Base-by-base conservation (phyloP, 64 coral and sea anemone species). In the Actinia equina region DNA sequence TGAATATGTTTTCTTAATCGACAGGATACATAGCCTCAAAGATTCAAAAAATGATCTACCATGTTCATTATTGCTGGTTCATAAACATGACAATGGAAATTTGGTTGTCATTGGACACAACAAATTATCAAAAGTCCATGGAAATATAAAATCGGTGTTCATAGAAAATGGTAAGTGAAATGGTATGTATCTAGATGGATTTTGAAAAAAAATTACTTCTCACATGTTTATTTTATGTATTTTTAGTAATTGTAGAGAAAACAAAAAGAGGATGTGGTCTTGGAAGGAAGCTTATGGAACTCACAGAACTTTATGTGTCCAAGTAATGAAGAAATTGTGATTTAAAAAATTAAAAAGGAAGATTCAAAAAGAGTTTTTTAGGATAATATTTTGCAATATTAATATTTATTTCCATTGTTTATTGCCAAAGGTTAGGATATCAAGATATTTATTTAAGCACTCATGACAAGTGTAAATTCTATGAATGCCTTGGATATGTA, bases 241-340 rank as follows among this genome's bases (percentile, higher is more conserved):
- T 83, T 82, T 49, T 45, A 98, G 95, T 98, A 43, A 56, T 98
- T 83, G 84, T 98, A 71, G 84, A 89, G 27, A 94, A 88, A 77
- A 25, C 43, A 44, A 77, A 46, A n/a, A 89, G 95, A 94, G 95
- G 95, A 12, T 44, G 23, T 89, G 95, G 95, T 27, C 85, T 98
- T 63, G 95, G 95, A 52, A 98, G 81, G 84, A 94, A 87, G 84
- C 89, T 98, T 42, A 98, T 98, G 95, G 83, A 92, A 60, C 27
- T 91, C 8, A 86, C 92, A 69, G 95, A 98, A 89, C 56, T 58
- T 37, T 84, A 90, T 92, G 89, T 89, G 53, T 25, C 27, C 52
- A 86, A 91, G 95, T 98, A 85, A 92, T 20, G 6, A n/a, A n/a
- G 45, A 71, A 17, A 69, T 57, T 83, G 17, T 45, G 16, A 20